Conservation (phyloP, 2,888 invertebrate species). For the Hyppa rectilinea region DNA sequence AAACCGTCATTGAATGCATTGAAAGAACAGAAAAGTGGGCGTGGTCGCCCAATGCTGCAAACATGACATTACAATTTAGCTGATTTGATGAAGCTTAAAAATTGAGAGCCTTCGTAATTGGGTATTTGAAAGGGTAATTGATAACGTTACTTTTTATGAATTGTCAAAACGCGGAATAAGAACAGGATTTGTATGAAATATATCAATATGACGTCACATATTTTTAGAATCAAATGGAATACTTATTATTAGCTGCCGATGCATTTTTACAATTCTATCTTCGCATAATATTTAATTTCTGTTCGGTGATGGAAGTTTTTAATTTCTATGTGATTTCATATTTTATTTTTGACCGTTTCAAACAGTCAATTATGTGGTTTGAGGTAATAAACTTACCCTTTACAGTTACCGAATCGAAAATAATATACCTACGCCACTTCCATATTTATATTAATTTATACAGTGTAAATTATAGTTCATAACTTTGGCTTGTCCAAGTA, state of each 20-base stretch:
- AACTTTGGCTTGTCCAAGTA: slow-evolving; percentile 26
- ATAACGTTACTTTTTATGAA: too few relatives aligned
- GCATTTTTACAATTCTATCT: too few relatives aligned
- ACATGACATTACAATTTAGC: not conserved
- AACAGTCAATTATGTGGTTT: slow-evolving; percentile 15
- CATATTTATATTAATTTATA: slow-evolving; percentile 6
- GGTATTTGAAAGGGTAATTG: too few relatives aligned
- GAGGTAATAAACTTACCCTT: not conserved
- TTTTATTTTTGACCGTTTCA: too few relatives aligned
- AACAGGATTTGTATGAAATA: too few relatives aligned
- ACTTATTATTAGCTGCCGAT: too few relatives aligned
- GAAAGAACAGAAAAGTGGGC: not conserved
- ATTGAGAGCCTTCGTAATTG: slow-evolving; percentile 5
- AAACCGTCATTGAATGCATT: not conserved
- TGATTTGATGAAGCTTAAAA: slow-evolving; percentile 19
- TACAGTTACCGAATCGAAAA: not conserved
- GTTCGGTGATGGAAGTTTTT: too few relatives aligned
- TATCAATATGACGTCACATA: too few relatives aligned
- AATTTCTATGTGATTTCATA: too few relatives aligned
- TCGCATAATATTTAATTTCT: too few relatives aligned
- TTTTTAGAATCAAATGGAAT: too few relatives aligned
- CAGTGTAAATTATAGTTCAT: slow-evolving; percentile 29
- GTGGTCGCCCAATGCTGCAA: not conserved
- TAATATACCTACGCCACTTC: not conserved
- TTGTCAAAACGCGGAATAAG: too few relatives aligned